Percentiles rank a stretch among this genome's conserved stretches.
phyloP scores from a whole-genome alignment of 2,888 invertebrate species.

The Spodoptera exigua region DNA sequence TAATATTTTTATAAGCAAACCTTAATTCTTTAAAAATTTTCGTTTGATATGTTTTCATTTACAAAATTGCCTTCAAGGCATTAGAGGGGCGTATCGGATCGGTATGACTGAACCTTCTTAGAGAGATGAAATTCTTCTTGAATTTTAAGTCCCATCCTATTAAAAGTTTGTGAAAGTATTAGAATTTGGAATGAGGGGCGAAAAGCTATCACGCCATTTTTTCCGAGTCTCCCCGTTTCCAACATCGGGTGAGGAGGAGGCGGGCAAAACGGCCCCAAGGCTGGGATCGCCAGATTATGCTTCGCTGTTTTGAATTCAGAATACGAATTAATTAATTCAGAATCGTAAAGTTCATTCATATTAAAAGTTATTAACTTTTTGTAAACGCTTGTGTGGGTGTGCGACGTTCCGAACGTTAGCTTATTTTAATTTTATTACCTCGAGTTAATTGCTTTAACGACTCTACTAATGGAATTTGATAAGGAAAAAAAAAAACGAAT shows the following conservation, averaged over 20 bases:
- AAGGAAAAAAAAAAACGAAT: slow-evolving; percentile 51
- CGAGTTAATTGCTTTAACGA: slow-evolving; percentile 62
- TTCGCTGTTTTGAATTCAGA: slow-evolving; percentile 78
- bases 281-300: slow-evolving; percentile 75
- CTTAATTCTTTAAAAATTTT: neutral
- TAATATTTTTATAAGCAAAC: no score
- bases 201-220: slow-evolving; percentile 86
- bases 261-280: slow-evolving; percentile 62
- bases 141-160: slow-evolving; percentile 88
- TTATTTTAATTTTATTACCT: slow-evolving; percentile 59
- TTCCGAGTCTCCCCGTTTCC: slow-evolving; percentile 71
- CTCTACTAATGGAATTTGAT: slow-evolving; percentile 60
- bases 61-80: slow-evolving; percentile 38
- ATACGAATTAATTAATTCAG: slow-evolving; percentile 76
- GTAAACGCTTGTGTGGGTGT: slow-evolving; percentile 58
- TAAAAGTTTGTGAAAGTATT: slow-evolving; percentile 88
- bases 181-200: slow-evolving; percentile 87
- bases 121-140: slow-evolving; percentile 81
- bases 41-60: neutral
- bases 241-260: slow-evolving; percentile 63
- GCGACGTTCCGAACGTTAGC: slow-evolving; percentile 47
- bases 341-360: slow-evolving; percentile 70
- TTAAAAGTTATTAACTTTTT: slow-evolving; percentile 70
- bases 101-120: slow-evolving; percentile 74
- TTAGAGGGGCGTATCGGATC: slow-evolving; percentile 40